A percentile compares a stretch with the other conserved stretches of the same genome.
Evolutionary conservation across 2,797 vertebrate species (phyloP).

Genomic region (Rallus crepitans): DNA sequence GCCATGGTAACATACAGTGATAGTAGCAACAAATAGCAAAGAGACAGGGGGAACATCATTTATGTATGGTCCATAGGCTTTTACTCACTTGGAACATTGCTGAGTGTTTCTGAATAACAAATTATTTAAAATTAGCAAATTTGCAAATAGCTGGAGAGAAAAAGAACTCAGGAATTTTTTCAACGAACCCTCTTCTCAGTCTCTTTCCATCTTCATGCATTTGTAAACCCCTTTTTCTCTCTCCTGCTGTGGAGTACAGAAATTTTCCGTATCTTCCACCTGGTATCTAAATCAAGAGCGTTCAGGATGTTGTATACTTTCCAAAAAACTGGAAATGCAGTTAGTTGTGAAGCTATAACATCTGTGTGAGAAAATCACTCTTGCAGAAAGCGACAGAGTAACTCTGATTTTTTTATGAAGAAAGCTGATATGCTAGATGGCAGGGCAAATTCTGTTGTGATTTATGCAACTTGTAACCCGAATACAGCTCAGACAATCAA

Average conservation of each 20-base stretch:
- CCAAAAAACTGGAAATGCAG: slow-evolving; percentile 40
- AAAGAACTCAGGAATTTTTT: neutral
- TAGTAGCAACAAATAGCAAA: slow-evolving; percentile 38
- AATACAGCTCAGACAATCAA: neutral
- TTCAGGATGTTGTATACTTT: neutral
- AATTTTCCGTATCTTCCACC: slow-evolving; percentile 15
- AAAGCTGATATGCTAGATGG: neutral
- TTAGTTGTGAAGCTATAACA: slow-evolving; percentile 27
- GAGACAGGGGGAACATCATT: neutral
- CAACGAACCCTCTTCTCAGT: neutral
- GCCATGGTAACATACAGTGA: slow-evolving; percentile 26
- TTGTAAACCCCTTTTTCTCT: neutral
- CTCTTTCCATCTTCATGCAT: neutral
- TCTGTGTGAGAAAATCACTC: slow-evolving; percentile 34
- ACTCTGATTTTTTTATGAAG: slow-evolving; percentile 1
- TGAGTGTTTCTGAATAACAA: slow-evolving; percentile 5
- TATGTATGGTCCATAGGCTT: slow-evolving; percentile 1
- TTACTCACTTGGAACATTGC: slow-evolving; percentile 4
- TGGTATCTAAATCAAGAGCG: slow-evolving; percentile 8
- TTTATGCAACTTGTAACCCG: neutral
- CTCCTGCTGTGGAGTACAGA: neutral
- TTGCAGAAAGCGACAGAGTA: neutral
- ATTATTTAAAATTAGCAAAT: slow-evolving; percentile 37
- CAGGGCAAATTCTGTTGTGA: neutral
- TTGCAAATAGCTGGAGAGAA: neutral